Conservation (phyloP, 2,797 vertebrate genomes). For the Pithecia hirsuta region DNA sequence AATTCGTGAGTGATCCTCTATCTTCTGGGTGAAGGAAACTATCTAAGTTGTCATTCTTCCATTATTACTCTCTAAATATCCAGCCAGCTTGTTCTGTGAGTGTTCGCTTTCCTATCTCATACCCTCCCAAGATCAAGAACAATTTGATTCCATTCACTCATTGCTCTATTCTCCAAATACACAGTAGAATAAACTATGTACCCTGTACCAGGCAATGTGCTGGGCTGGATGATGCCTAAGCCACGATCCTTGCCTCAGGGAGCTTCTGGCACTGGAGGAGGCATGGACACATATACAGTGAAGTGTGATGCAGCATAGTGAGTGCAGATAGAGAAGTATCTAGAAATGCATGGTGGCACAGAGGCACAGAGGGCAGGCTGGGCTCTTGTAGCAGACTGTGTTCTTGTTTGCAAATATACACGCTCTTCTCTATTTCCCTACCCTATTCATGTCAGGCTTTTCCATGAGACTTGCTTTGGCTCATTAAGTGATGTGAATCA, state of each 20-base stretch:
- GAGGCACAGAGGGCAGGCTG: neutral
- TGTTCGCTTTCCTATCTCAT: neutral
- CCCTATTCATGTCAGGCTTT: neutral
- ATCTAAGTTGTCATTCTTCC: neutral
- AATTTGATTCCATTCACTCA: neutral
- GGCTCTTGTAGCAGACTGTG: neutral
- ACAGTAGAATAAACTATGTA: neutral
- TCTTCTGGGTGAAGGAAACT: neutral
- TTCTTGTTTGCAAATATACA: neutral
- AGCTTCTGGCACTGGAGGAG: neutral
- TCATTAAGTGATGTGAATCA: neutral
- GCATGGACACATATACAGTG: neutral
- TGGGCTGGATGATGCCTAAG: neutral
- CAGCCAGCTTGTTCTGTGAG: neutral
- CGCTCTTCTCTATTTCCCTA: neutral
- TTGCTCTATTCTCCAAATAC: neutral
- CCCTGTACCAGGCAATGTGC: neutral
- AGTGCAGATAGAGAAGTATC: neutral
- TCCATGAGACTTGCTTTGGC: neutral
- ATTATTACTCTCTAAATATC: neutral
- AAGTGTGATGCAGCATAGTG: neutral
- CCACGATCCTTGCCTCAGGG: neutral
- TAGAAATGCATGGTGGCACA: neutral
- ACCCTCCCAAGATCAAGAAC: neutral
- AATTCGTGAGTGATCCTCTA: neutral